Conservation (phyloP, 2,113 vertebrate genomes). For the Athene noctua region DNA sequence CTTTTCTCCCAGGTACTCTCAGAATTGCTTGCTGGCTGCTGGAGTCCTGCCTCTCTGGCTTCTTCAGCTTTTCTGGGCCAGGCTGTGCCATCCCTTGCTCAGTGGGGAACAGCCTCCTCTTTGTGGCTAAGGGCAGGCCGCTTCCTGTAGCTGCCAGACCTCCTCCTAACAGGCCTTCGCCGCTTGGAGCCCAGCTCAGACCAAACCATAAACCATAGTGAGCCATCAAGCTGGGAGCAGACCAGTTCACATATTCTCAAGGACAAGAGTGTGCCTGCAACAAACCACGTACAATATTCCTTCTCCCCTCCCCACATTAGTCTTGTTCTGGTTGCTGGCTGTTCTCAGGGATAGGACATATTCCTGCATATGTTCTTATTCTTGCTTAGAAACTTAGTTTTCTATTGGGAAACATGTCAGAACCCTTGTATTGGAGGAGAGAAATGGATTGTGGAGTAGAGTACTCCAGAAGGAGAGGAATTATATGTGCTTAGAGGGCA, state of each 20-base stretch:
- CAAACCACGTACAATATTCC: neutral
- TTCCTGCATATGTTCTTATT: neutral
- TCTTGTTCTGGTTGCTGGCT: neutral
- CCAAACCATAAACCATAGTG: neutral
- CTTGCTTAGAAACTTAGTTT: neutral
- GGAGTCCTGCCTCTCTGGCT: neutral
- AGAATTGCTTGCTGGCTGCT: neutral
- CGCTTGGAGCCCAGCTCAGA: neutral
- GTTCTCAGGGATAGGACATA: neutral
- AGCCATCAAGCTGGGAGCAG: neutral
- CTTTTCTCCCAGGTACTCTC: neutral
- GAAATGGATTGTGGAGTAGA: neutral
- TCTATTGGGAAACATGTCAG: neutral
- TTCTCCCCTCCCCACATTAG: accelerated
- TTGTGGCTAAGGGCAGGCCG: neutral
- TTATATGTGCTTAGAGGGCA: neutral
- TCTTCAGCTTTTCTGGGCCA: neutral
- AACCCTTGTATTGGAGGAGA: accelerated
- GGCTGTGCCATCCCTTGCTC: neutral
- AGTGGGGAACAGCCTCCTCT: neutral
- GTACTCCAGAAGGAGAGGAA: neutral
- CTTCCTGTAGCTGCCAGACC: neutral
- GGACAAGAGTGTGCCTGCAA: neutral
- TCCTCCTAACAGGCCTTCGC: neutral
- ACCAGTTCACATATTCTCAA: neutral